Evolutionary conservation across 2,113 vertebrate species (phyloP), one percentile per base, ranked within the genome.

Genomic region (Eubucco bourcierii): DNA sequence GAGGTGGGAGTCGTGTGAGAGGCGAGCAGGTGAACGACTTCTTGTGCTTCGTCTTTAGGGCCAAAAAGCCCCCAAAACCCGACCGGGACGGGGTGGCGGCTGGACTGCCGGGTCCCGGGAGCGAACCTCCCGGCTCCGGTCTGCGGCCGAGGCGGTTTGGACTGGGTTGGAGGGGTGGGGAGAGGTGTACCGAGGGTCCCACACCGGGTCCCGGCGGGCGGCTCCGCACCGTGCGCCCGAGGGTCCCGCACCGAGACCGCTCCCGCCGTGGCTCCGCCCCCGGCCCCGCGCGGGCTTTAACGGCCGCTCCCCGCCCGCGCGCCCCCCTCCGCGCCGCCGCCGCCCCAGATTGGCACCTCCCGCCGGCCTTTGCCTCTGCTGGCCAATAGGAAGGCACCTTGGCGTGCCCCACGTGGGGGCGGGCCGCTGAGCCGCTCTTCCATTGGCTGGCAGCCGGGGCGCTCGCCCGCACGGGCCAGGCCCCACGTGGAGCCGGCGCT

Each of bases 401-500:
- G 0, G 2, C 77, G 60, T 2, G 4, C 1, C 81, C 96, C 95
- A 94, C 95, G 94, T 94, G 95, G 94, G 90, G n/a, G 21, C 52
- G 47, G 27, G 80, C 37, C 11, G 55, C 64, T 18, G 46, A 33
- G 15, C 27, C 8, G 60, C 17, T 27, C 13, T 86, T 12, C 71
- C 47, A 97, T 97, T 97, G 96, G 96, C 82, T 85, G 59, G 58
- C 70, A 31, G 68, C 82, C 31, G 78, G 80, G 77, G 73, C 86
- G 76, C n/a, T 44, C 24, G 92, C 93, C 76, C 88, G 92, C 95
- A 95, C 92, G 92, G 93, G 95, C 86, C 93, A 80, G 94, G 91
- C 94, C 96, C 96, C 96, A 97, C 95, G 96, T 97, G 96, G 96
- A 95, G 90, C 90, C n/a, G 83, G 82, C 82, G 95, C 92, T 92